Conservation (phyloP, 1,140 invertebrate genomes). For the Rhagoletis zephyria region DNA sequence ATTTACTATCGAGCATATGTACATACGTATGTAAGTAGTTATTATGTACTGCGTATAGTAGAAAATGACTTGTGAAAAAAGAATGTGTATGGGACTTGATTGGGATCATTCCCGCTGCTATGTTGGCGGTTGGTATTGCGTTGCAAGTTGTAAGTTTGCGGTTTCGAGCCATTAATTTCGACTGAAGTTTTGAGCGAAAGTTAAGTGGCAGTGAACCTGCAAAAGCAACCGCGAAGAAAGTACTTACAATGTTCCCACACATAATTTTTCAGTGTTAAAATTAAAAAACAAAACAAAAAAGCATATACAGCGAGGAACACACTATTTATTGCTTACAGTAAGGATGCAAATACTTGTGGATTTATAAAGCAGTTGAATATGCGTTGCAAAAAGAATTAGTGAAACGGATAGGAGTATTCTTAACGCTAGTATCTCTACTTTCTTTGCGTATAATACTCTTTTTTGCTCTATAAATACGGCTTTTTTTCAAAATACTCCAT, state of each 20-base stretch:
- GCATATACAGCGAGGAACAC: no score
- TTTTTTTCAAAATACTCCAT: no score
- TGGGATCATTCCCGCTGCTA: neutral
- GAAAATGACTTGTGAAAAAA: neutral
- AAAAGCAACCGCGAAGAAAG: constrained; percentile 17
- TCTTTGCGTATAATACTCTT: no score
- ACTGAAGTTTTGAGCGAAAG: constrained; percentile 52
- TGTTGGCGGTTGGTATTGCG: neutral
- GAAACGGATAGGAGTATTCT: no score
- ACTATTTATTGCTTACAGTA: no score
- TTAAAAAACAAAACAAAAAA: no score
- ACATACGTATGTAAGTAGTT: neutral
- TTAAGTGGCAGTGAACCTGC: constrained; percentile 40
- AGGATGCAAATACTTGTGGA: no score
- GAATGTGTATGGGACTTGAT: neutral
- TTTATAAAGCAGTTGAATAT: no score
- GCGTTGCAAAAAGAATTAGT: no score
- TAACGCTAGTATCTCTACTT: no score
- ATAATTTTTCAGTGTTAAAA: neutral
- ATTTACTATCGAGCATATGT: neutral
- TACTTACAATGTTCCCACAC: neutral
- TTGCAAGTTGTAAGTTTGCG: neutral
- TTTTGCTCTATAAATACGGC: no score
- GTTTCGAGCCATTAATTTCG: constrained; percentile 43
- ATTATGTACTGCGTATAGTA: neutral